phyloP scores from a whole-genome alignment of 2,888 invertebrate species.

The Tridacna crocea region DNA sequence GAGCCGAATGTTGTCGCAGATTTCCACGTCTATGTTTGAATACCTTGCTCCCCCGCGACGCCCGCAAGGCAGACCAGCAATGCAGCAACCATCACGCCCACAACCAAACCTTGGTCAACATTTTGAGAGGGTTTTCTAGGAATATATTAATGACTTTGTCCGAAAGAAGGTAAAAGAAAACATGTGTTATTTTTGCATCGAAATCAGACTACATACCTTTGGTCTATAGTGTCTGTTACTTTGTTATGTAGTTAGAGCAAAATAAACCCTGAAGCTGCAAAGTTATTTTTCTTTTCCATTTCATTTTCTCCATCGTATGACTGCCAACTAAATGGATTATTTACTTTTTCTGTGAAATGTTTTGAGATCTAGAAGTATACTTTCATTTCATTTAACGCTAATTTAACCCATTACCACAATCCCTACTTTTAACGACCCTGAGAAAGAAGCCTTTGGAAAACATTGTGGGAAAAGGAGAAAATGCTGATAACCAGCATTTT shows the following conservation, averaged over 20 bases:
- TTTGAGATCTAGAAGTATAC: too few relatives aligned
- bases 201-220: neutral
- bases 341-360: too few relatives aligned
- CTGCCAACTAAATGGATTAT: too few relatives aligned
- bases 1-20: constrained; percentile 94
- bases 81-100: constrained; percentile 41
- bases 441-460: too few relatives aligned
- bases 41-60: constrained; percentile 92
- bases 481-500: too few relatives aligned
- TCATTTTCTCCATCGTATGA: too few relatives aligned
- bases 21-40: constrained; percentile 97
- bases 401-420: too few relatives aligned
- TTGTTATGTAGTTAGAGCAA: neutral
- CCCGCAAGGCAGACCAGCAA: constrained; percentile 52
- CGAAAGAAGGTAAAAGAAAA: neutral
- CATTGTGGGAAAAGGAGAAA: too few relatives aligned
- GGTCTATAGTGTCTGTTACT: neutral
- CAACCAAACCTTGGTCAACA: constrained; percentile 80
- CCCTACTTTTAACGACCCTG: too few relatives aligned
- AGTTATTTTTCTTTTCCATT: too few relatives aligned
- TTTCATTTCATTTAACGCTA: too few relatives aligned
- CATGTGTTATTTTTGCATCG: neutral
- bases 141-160: neutral
- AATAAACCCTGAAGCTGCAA: neutral
- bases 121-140: constrained; percentile 81